These are phyloP conservation scores for Gobiocypris rarus DNA, from an alignment of 2,113 vertebrate species.

Conservation along the genomic window DNA sequence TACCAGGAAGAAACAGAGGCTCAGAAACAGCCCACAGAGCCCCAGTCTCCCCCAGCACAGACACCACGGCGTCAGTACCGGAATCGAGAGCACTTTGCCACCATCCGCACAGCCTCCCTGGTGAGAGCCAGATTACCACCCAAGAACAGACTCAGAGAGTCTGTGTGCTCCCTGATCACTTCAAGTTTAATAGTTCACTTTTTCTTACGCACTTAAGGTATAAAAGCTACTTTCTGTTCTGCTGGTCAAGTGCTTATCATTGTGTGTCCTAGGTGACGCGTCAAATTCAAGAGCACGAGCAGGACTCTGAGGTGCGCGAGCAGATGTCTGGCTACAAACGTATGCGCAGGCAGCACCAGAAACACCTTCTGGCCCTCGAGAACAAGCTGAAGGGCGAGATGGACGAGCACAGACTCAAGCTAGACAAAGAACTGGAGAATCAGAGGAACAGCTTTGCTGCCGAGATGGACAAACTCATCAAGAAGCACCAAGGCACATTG, in stretches of 20 bases:
- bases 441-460: constrained; percentile 94
- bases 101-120: constrained; percentile 96
- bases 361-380: constrained; percentile 95
- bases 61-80: constrained; percentile 90
- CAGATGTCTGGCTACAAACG: constrained; percentile 99
- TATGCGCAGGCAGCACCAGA: constrained; percentile 98
- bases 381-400: constrained; percentile 98
- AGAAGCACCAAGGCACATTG: constrained; percentile 95
- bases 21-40: constrained; percentile 82
- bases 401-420: constrained; percentile 95
- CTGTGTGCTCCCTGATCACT: neutral
- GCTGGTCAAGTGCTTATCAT: neutral
- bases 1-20: constrained; percentile 86
- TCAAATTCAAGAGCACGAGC: constrained; percentile 98
- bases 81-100: constrained; percentile 98
- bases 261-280: constrained; percentile 86
- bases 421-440: constrained; percentile 98
- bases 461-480: constrained; percentile 98
- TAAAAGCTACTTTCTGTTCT: neutral
- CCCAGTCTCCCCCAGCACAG: constrained; percentile 86
- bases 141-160: neutral
- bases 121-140: constrained; percentile 70
- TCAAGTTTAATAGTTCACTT: neutral
- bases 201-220: neutral
- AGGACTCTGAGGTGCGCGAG: constrained; percentile 96